phyloP scores from a whole-genome alignment of 30 jellyfish, hydroid and myxozoan genomes.

The Aurelia sp. region DNA sequence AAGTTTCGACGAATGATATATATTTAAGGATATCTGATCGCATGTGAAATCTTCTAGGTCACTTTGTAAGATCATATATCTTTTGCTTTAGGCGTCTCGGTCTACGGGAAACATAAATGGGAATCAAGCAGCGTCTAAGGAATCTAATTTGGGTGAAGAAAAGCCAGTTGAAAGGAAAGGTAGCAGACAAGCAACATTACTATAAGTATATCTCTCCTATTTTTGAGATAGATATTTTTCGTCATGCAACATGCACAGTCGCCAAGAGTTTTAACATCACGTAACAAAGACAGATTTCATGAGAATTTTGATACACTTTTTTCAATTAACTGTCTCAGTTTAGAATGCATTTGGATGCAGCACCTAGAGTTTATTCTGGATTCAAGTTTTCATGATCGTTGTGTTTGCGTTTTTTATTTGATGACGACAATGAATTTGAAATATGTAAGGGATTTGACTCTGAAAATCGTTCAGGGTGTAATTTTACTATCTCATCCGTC shows the following conservation, averaged over 20 bases:
- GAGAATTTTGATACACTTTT: no score
- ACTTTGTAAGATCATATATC: no score
- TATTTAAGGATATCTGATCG: no score
- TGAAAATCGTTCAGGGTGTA: not conserved
- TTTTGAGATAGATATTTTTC: not conserved
- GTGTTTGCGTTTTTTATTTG: no score
- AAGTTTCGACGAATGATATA: no score
- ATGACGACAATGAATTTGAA: not conserved
- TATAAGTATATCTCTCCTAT: not conserved
- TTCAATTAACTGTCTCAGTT: no score
- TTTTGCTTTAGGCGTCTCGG: conserved; percentile 32
- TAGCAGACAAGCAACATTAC: conserved; percentile 51
- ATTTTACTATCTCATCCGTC: no score
- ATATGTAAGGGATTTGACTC: not conserved
- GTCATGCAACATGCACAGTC: not conserved
- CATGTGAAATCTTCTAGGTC: no score
- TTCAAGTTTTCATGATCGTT: not conserved
- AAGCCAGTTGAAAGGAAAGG: conserved; percentile 6
- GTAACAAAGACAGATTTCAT: no score
- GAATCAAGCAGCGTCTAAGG: conserved; percentile 28
- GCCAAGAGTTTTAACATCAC: no score
- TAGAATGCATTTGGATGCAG: not conserved
- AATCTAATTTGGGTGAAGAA: conserved; percentile 13
- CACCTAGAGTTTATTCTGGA: not conserved
- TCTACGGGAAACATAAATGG: conserved; percentile 68